These are phyloP conservation scores for Pelosia muscerda DNA, from an alignment of 2,888 invertebrate genomes.

Conservation along the genomic window DNA sequence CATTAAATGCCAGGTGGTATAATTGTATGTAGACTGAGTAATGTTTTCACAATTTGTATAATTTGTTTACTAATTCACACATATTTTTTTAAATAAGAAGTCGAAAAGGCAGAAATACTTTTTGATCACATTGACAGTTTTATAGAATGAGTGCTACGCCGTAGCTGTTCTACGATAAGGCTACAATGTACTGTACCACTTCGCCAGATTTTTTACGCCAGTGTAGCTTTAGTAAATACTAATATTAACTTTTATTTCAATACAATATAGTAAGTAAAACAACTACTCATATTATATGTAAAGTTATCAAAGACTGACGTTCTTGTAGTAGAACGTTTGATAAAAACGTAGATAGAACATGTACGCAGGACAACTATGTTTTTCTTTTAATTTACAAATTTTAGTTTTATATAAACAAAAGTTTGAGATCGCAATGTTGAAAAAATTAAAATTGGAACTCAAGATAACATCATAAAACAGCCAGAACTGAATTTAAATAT, in stretches of 20 bases:
- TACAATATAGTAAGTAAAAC: slow-evolving; percentile 3
- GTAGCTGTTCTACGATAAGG: not conserved
- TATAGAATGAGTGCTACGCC: not conserved
- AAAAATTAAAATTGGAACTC: slow-evolving; percentile 45
- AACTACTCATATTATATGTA: slow-evolving; percentile 14
- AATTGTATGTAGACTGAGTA: too few relatives aligned
- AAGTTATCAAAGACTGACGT: not conserved
- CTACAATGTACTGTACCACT: not conserved
- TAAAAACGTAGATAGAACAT: not conserved
- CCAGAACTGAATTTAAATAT: slow-evolving; percentile 66
- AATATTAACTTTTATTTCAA: slow-evolving; percentile 5
- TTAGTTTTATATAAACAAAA: too few relatives aligned
- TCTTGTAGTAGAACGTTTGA: too few relatives aligned
- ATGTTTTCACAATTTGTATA: too few relatives aligned
- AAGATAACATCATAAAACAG: slow-evolving; percentile 55
- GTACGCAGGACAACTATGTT: not conserved
- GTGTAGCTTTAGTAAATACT: not conserved
- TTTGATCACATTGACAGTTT: not conserved
- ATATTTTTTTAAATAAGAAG: not conserved
- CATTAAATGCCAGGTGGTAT: too few relatives aligned
- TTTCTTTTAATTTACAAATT: too few relatives aligned
- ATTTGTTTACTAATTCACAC: too few relatives aligned
- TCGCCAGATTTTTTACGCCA: not conserved
- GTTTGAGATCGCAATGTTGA: slow-evolving; percentile 36
- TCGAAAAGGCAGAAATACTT: not conserved